Conservation (phyloP, 2,797 vertebrate species). For the Rhabdomys pumilio region DNA sequence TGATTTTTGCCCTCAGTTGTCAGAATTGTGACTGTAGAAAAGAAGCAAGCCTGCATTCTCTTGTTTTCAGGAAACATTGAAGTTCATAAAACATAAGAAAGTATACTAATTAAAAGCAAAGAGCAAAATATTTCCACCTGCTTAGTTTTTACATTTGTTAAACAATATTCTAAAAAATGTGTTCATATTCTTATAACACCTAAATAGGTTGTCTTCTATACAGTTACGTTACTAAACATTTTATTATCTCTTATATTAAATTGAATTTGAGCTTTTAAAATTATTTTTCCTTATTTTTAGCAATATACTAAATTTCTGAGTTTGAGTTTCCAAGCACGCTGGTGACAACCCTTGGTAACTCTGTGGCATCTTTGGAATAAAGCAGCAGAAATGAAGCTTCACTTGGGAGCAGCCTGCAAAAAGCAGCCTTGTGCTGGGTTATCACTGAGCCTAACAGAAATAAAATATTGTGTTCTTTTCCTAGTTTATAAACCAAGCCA, state of each 20-base stretch:
- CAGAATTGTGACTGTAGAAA: conserved; percentile 5
- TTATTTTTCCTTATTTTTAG: not conserved
- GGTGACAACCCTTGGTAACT: not conserved
- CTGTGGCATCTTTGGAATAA: not conserved
- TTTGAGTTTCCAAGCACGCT: not conserved
- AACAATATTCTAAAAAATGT: not conserved
- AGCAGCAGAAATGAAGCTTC: not conserved
- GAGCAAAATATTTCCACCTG: not conserved
- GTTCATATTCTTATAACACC: not conserved
- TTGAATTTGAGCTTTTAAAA: not conserved
- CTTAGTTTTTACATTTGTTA: not conserved
- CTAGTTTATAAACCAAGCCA: not conserved
- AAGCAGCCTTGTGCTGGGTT: too few relatives aligned
- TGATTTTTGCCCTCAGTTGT: not conserved
- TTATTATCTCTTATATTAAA: not conserved
- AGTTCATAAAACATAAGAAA: conserved; percentile 22
- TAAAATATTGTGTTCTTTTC: too few relatives aligned
- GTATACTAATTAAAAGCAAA: conserved; percentile 14
- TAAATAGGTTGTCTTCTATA: not conserved
- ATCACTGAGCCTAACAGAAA: too few relatives aligned
- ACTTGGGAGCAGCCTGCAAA: too few relatives aligned
- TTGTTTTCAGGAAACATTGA: not conserved
- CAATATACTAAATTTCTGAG: not conserved
- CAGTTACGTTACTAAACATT: not conserved
- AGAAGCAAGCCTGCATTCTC: conserved; percentile 9